Evolutionary conservation across 2,888 invertebrate species (phyloP).

Genomic region (Nephrotoma guestfalica): DNA sequence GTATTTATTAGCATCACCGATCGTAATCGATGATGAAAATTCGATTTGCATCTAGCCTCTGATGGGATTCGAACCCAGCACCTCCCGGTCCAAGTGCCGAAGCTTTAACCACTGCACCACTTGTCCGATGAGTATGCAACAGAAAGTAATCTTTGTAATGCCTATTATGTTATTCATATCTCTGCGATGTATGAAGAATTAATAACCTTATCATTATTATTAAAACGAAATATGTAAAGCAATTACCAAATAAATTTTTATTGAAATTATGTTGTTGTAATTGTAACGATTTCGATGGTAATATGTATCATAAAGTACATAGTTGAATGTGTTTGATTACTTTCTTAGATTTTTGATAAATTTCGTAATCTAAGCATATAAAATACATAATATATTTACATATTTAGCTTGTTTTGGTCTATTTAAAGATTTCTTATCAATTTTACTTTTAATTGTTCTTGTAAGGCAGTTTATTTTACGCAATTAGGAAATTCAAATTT

Average conservation of each 20-base stretch:
- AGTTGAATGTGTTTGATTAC: neutral
- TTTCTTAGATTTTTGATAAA: neutral
- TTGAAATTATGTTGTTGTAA: neutral
- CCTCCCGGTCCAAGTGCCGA: too few relatives aligned
- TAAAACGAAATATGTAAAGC: too few relatives aligned
- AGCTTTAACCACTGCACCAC: too few relatives aligned
- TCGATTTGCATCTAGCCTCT: too few relatives aligned
- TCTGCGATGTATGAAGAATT: too few relatives aligned
- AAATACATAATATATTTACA: neutral
- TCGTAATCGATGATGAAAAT: too few relatives aligned
- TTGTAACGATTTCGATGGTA: neutral
- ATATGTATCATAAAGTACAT: neutral
- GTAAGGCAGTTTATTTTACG: neutral
- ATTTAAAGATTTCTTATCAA: neutral
- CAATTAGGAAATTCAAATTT: neutral
- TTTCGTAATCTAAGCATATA: neutral
- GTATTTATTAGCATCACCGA: too few relatives aligned
- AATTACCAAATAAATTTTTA: neutral
- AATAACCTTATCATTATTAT: too few relatives aligned
- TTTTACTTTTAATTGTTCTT: neutral
- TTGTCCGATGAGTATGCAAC: too few relatives aligned
- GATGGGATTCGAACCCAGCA: too few relatives aligned
- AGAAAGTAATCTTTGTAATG: too few relatives aligned
- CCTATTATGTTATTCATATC: too few relatives aligned
- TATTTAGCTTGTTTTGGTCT: neutral